phyloP scores from a whole-genome alignment of 2,888 invertebrate genomes.

The Drosophila multiciliata region DNA sequence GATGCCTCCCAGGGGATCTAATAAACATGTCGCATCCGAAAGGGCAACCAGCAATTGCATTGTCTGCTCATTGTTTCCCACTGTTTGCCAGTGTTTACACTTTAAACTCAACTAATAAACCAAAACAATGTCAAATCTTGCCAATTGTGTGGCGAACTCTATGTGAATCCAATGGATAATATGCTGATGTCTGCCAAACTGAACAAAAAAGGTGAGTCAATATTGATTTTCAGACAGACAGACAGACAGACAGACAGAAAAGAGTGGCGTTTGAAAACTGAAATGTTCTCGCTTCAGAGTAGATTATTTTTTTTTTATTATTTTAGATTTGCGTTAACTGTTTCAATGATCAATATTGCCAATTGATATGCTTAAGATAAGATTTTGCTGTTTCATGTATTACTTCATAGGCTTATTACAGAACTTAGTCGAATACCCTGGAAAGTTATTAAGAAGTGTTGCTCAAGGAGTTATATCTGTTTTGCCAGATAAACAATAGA shows the following conservation, averaged over 20 bases:
- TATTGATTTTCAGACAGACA: background rate
- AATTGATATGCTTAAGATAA: background rate
- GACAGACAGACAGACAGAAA: no score
- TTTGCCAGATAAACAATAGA: background rate
- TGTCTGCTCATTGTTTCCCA: slow-evolving; percentile 37
- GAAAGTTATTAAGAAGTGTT: background rate
- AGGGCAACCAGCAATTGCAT: slow-evolving; percentile 31
- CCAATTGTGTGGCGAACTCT: slow-evolving; percentile 32
- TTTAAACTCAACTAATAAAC: slow-evolving; percentile 47
- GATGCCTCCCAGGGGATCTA: slow-evolving; percentile 67
- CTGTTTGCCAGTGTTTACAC: slow-evolving; percentile 55
- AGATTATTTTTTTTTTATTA: no score
- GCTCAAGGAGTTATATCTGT: background rate
- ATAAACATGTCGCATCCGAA: slow-evolving; percentile 67
- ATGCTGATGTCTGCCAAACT: slow-evolving; percentile 17
- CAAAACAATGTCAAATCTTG: slow-evolving; percentile 63
- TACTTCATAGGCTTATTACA: background rate
- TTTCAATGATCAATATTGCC: background rate
- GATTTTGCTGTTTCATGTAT: background rate
- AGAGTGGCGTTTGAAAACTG: no score
- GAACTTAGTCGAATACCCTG: background rate
- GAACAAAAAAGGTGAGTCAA: background rate
- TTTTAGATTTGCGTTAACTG: background rate
- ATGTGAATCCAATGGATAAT: slow-evolving; percentile 3
- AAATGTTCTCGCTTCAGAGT: no score